Evolutionary conservation across 2,113 vertebrate genomes (phyloP).

Genomic region (Ornithorhynchus anatinus): DNA sequence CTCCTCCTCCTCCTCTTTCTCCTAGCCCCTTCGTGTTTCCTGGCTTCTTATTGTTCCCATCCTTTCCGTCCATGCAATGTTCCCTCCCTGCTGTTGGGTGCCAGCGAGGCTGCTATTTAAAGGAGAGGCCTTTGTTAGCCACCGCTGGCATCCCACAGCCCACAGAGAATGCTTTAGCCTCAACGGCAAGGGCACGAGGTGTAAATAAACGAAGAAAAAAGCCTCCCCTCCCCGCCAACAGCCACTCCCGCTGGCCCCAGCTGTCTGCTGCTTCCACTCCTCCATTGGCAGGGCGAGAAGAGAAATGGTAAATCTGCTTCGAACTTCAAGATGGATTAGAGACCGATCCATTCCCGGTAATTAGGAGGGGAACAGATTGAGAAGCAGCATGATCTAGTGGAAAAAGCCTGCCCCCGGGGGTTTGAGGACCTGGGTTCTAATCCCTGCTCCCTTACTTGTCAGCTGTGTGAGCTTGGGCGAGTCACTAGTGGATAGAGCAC

Average conservation of each 20-base stretch:
- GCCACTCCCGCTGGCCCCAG: conserved; percentile 1
- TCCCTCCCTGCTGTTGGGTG: background rate
- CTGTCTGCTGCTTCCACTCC: conserved; percentile 33
- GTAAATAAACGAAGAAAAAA: background rate
- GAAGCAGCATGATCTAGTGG: too few relatives aligned
- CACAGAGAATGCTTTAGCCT: background rate
- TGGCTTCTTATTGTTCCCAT: background rate
- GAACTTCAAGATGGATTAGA: too few relatives aligned
- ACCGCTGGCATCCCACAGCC: background rate
- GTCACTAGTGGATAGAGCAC: too few relatives aligned
- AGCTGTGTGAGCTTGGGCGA: too few relatives aligned
- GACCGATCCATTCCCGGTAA: background rate
- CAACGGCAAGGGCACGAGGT: background rate
- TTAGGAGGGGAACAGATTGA: background rate
- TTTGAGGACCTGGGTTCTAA: too few relatives aligned
- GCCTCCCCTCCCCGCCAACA: background rate
- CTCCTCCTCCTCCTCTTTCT: background rate
- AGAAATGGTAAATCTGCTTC: background rate
- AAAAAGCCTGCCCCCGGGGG: too few relatives aligned
- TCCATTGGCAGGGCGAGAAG: conserved; percentile 3
- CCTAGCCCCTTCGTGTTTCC: too few relatives aligned
- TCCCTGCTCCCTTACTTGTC: too few relatives aligned
- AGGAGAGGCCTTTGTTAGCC: background rate
- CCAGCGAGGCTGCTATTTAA: conserved; percentile 47
- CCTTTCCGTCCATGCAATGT: background rate